phyloP scores from a whole-genome alignment of 2,797 vertebrate genomes.

The Pantherophis vulpinus region DNA sequence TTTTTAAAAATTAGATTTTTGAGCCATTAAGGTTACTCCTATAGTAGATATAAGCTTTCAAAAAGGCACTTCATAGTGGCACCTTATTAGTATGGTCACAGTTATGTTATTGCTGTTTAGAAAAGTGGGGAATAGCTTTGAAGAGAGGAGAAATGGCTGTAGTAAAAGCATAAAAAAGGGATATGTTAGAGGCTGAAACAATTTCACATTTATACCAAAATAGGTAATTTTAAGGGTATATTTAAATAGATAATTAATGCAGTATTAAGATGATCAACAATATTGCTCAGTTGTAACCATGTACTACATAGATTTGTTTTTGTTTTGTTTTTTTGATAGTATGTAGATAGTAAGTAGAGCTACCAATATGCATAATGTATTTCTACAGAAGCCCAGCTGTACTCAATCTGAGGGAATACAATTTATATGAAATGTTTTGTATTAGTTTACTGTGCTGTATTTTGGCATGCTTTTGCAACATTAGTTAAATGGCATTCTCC shows the following conservation, averaged over 20 bases:
- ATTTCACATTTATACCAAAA: neutral
- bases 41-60: neutral
- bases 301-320: neutral
- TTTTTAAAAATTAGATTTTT: neutral
- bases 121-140: neutral
- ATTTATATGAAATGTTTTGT: constrained; percentile 22
- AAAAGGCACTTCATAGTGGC: neutral
- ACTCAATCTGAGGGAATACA: neutral
- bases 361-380: neutral
- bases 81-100: neutral
- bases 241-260: neutral
- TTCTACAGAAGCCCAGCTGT: neutral
- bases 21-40: neutral
- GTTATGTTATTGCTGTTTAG: neutral
- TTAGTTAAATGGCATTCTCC: constrained; percentile 76
- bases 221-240: neutral
- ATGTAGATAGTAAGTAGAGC: neutral
- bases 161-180: neutral
- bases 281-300: neutral
- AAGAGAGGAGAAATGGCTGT: neutral
- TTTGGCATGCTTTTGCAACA: constrained; percentile 45
- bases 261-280: neutral
- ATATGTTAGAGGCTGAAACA: neutral
- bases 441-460: constrained; percentile 1
- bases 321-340: neutral